Conservation (phyloP, 2,113 vertebrate genomes). For the Microcebus jonahi region DNA sequence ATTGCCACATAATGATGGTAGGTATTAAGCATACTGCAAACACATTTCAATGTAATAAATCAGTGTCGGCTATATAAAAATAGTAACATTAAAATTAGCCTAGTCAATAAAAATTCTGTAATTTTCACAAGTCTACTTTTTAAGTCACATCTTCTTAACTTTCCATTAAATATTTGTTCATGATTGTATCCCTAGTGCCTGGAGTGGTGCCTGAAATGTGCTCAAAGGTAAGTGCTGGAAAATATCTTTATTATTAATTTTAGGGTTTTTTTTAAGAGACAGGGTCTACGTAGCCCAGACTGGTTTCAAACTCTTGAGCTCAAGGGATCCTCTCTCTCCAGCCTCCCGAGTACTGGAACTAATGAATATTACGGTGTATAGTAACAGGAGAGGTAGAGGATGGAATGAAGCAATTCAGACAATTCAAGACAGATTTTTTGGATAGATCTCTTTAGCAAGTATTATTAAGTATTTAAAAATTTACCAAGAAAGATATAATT, state of each 20-base stretch:
- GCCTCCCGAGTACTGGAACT: neutral
- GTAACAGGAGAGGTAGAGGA: neutral
- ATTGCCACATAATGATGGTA: neutral
- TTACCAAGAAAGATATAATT: constrained; percentile 18
- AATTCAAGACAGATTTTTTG: neutral
- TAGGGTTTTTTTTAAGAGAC: too few species aligned
- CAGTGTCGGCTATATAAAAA: neutral
- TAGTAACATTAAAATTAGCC: neutral
- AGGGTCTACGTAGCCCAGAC: too few species aligned
- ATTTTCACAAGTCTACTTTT: neutral
- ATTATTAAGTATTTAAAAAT: neutral
- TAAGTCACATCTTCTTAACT: neutral
- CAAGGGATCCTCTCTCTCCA: too few species aligned
- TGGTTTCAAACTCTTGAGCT: too few species aligned
- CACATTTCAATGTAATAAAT: neutral
- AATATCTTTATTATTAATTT: neutral
- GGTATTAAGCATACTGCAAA: neutral
- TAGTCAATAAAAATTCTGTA: constrained; percentile 12
- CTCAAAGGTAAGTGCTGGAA: neutral
- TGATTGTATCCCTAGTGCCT: neutral
- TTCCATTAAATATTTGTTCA: neutral
- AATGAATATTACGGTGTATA: neutral
- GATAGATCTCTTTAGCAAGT: neutral
- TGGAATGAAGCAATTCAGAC: neutral
- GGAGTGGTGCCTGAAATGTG: neutral